Evolutionary conservation across 2,888 invertebrate genomes (phyloP), one percentile per base, ranked within the genome.

Genomic region (Ichneumoninae sp.): DNA sequence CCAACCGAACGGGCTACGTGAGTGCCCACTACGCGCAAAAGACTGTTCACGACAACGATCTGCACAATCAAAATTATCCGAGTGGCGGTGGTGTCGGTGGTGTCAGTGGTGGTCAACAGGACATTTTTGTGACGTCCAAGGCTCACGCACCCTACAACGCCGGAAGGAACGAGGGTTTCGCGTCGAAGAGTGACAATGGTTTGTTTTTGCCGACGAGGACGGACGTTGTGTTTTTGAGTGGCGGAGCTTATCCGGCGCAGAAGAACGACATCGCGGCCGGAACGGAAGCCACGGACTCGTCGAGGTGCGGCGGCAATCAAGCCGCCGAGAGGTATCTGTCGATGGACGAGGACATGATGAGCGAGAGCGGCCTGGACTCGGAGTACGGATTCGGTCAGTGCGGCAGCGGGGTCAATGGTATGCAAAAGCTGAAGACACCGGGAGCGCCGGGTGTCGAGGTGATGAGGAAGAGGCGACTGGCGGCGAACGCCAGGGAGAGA

Each of bases 401-500:
- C 16, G 26, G 33, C 26, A 22, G 30, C 19, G 36, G 19, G 5
- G 44, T 36, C 8, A 22, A 47, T 33, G 71, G 19, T 6, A 72
- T 90, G 80, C 90, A 92, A 62, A 91, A 91, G 80, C 87, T 90
- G 0, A 92, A 92, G 80, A 91, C 75, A 65, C 50, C 76, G 6
- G 88, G 89, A 13, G 85, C 92, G 22, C 92, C 92, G 7, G 93
- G 92, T 1, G 88, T 92, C 80, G 94, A 95, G 60, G 94, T 96
- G n/a, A 92, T 96, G 91, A 95, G 95, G 90, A 96, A 95, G 88
- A 92, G 97, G 70, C 92, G 97, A 79, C 91, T 96, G 75, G 96
- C 96, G 3, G 97, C 97, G 0, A 97, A 97, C 92, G 96, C 96
- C 1, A 92, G 97, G n/a, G 97, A 97, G 91, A 93, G 97, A 81